Evolutionary conservation across 1,140 invertebrate species (phyloP).

Genomic region (Pogonognathellus flavescens): DNA sequence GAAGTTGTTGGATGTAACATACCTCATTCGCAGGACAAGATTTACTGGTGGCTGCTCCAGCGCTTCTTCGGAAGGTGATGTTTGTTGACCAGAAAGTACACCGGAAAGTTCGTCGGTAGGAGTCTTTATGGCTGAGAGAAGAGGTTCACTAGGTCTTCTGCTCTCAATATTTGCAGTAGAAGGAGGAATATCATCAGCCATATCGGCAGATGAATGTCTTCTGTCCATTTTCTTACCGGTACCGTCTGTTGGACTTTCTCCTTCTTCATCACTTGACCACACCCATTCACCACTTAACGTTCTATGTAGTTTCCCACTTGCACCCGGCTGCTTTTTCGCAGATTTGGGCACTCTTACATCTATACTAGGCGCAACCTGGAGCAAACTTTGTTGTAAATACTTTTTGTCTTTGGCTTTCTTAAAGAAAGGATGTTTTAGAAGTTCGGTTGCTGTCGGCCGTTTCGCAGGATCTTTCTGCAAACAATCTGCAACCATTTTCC

Average conservation of each 20-base stretch:
- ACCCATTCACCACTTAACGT: conserved; percentile 98
- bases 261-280: conserved; percentile 92
- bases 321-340: conserved; percentile 79
- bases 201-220: conserved; percentile 59
- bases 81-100: conserved; percentile 17
- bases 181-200: conserved; percentile 50
- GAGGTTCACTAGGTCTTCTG: conserved; percentile 38
- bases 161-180: conserved; percentile 32
- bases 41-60: conserved; percentile 74
- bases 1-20: conserved; percentile 54
- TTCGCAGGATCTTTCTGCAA: conserved; percentile 95
- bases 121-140: conserved; percentile 33
- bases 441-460: conserved; percentile 91
- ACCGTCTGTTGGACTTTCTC: conserved; percentile 68
- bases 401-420: conserved; percentile 98
- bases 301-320: conserved; percentile 90
- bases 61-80: conserved; percentile 7
- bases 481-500: conserved; percentile 95
- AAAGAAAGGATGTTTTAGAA: conserved; percentile 98
- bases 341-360: conserved; percentile 67
- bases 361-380: conserved; percentile 84
- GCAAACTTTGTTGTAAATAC: conserved; percentile 91
- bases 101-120: conserved; percentile 14
- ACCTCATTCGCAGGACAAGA: conserved; percentile 86
- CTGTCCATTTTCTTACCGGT: conserved; percentile 50